A percentile compares a stretch with the other conserved stretches of the same genome.
phyloP scores from a whole-genome alignment of 2,113 vertebrate species.

The Haplochromis burtoni region DNA sequence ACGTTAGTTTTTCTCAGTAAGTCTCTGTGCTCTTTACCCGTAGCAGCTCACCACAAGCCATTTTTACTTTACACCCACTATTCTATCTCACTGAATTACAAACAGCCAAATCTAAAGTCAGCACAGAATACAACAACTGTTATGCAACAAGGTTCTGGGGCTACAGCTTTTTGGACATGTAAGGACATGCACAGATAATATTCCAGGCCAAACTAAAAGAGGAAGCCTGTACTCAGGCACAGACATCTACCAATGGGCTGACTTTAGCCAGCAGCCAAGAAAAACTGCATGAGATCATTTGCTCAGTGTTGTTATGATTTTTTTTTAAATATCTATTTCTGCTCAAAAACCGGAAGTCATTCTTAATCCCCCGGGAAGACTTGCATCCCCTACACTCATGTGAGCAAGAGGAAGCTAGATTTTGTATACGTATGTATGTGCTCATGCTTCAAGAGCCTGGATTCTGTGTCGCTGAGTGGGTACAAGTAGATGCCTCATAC shows the following conservation, averaged over 20 bases:
- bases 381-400: not conserved
- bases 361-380: slow-evolving; percentile 24
- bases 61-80: not conserved
- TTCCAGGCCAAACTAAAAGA: slow-evolving; percentile 20
- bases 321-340: slow-evolving; percentile 10
- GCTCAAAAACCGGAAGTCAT: slow-evolving; percentile 31
- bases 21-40: not conserved
- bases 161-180: slow-evolving; percentile 35
- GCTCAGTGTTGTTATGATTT: not conserved
- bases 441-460: not conserved
- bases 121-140: not conserved
- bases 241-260: slow-evolving; percentile 8
- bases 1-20: not conserved
- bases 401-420: slow-evolving; percentile 19
- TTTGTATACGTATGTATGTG: not conserved
- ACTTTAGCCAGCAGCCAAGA: slow-evolving; percentile 39
- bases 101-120: not conserved
- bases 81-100: not conserved
- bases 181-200: slow-evolving; percentile 38
- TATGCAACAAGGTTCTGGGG: not conserved
- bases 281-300: slow-evolving; percentile 52
- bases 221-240: not conserved
- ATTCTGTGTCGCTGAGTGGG: not conserved
- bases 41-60: not conserved
- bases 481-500: not conserved